Percentiles rank a stretch among this genome's conserved stretches.
These are phyloP conservation scores for Mythimna loreyi DNA, from an alignment of 2,888 invertebrate genomes.

Conservation along the genomic window DNA sequence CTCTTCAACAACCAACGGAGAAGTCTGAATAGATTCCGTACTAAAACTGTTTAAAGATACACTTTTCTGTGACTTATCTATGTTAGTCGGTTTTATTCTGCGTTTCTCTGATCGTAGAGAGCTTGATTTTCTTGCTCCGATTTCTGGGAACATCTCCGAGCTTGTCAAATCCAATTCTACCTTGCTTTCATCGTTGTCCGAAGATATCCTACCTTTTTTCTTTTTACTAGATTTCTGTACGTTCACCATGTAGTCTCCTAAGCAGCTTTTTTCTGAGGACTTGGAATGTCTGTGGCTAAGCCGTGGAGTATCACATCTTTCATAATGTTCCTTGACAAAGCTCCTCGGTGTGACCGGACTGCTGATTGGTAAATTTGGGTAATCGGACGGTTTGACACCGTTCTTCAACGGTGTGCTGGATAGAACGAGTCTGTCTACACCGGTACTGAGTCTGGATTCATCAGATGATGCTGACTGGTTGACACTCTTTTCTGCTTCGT, in stretches of 20 bases:
- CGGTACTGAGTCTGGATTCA: constrained; percentile 78
- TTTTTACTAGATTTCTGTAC: constrained; percentile 81
- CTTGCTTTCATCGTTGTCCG: constrained; percentile 75
- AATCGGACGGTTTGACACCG: constrained; percentile 74
- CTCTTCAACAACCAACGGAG: constrained; percentile 77
- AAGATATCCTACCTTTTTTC: constrained; percentile 80
- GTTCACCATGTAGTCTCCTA: constrained; percentile 82
- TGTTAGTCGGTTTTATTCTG: constrained; percentile 90
- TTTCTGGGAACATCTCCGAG: constrained; percentile 85
- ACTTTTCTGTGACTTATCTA: constrained; percentile 81
- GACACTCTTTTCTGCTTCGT: constrained; percentile 75
- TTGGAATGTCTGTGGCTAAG: constrained; percentile 77
- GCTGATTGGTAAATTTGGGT: constrained; percentile 69
- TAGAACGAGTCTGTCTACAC: constrained; percentile 76
- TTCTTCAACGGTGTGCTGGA: constrained; percentile 86
- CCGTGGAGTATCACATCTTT: constrained; percentile 84
- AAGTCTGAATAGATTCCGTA: constrained; percentile 79
- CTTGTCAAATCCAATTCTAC: constrained; percentile 82
- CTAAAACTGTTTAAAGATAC: constrained; percentile 82
- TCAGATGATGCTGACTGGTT: constrained; percentile 80
- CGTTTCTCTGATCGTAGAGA: constrained; percentile 80
- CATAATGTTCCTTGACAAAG: constrained; percentile 73
- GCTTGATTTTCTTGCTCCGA: constrained; percentile 82
- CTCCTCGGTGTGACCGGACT: constrained; percentile 82
- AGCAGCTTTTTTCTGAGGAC: constrained; percentile 81